Conservation (phyloP, 2,797 vertebrate genomes). For the Psittacula echo region DNA sequence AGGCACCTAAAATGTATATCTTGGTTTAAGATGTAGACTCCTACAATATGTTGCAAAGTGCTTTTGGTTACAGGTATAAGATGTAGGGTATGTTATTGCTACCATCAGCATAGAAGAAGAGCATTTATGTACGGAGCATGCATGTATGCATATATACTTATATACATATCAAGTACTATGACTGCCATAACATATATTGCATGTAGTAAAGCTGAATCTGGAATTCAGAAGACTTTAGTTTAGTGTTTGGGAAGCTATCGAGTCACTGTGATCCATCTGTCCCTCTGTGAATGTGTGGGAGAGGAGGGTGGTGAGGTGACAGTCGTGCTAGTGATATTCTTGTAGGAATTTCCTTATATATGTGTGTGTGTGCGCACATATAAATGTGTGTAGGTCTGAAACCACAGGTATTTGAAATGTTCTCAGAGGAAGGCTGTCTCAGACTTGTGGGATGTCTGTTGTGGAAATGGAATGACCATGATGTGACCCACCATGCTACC, state of each 20-base stretch:
- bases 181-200: neutral
- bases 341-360: neutral
- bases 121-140: neutral
- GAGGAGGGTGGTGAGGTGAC: neutral
- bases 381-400: neutral
- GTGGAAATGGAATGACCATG: constrained; percentile 49
- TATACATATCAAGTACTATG: neutral
- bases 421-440: constrained; percentile 34
- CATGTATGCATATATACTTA: too few relatives aligned
- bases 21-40: neutral
- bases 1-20: fast-evolving
- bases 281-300: neutral
- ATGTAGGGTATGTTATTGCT: neutral
- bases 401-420: constrained; percentile 52
- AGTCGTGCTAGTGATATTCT: neutral
- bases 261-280: neutral
- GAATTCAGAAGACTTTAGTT: neutral
- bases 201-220: neutral
- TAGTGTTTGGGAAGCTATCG: neutral
- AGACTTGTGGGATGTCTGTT: constrained; percentile 53
- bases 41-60: neutral
- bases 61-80: neutral
- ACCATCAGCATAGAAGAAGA: neutral
- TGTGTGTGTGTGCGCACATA: neutral
- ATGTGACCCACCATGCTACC: constrained; percentile 33